Evolutionary conservation across 2,797 vertebrate species (phyloP).

Genomic region (Xenops minutus): DNA sequence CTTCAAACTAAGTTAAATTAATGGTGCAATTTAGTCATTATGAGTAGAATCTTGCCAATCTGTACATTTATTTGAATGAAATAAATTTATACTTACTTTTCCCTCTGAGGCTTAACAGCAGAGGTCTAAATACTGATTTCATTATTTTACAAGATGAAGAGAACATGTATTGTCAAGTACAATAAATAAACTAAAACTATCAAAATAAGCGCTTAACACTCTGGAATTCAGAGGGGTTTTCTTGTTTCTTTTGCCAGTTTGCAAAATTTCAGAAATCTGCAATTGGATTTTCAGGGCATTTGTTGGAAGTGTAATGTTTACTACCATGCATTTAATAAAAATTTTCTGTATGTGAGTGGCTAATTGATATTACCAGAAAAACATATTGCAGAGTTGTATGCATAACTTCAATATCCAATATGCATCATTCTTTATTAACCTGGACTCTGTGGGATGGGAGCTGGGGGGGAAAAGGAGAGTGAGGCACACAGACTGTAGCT

Average conservation of each 20-base stretch:
- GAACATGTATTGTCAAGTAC: constrained; percentile 38
- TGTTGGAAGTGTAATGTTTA: background rate
- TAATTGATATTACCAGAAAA: background rate
- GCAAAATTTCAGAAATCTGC: background rate
- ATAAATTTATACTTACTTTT: constrained; percentile 25
- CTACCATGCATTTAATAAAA: background rate
- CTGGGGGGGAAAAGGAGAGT: background rate
- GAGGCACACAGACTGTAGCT: background rate
- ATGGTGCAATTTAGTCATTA: constrained; percentile 27
- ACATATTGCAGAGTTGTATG: background rate
- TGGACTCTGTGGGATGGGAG: background rate
- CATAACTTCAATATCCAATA: background rate
- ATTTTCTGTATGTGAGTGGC: background rate
- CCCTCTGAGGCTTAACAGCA: constrained; percentile 13
- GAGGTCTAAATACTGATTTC: background rate
- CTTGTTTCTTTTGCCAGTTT: constrained; percentile 5
- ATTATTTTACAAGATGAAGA: background rate
- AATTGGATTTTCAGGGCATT: background rate
- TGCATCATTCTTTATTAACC: background rate
- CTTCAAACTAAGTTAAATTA: constrained; percentile 24
- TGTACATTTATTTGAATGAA: constrained; percentile 3
- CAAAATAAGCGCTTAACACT: constrained; percentile 9
- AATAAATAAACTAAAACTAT: constrained; percentile 45
- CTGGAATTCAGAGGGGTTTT: constrained; percentile 1
- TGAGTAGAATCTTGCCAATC: constrained; percentile 19